phyloP scores from a whole-genome alignment of 2,888 invertebrate species.

The Tiliacea citrago region DNA sequence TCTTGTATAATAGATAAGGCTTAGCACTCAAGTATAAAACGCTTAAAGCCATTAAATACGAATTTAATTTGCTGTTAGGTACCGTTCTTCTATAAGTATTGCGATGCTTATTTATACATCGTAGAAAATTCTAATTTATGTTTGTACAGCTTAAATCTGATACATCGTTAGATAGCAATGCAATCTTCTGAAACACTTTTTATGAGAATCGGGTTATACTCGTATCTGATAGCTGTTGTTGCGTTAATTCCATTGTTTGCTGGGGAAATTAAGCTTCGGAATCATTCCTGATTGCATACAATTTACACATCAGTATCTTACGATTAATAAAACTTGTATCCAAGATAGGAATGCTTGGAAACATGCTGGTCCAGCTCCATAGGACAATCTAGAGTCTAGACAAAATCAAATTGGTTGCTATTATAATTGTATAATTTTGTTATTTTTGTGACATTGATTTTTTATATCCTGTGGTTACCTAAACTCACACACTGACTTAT shows the following conservation, averaged over 20 bases:
- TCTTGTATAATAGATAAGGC: no score
- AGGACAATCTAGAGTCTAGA: no score
- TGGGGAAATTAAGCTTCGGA: constrained; percentile 1
- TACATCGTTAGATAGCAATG: constrained; percentile 2
- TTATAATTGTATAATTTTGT: no score
- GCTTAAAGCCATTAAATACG: not conserved
- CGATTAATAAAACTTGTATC: not conserved
- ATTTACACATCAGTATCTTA: not conserved
- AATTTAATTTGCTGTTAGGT: not conserved
- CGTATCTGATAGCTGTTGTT: constrained; percentile 32
- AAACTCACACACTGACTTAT: no score
- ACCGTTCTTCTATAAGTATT: not conserved
- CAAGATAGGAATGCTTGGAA: no score
- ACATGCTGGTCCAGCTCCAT: no score
- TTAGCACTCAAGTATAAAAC: not conserved
- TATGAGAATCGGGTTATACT: constrained; percentile 56
- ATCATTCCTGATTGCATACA: not conserved
- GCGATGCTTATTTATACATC: not conserved
- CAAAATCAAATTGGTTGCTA: no score
- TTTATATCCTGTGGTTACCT: no score
- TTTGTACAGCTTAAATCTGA: constrained; percentile 7
- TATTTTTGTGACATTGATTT: no score
- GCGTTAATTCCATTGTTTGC: constrained; percentile 42
- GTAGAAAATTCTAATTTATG: constrained; percentile 6
- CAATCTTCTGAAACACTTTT: constrained; percentile 25